These are phyloP conservation scores for Microctenopoma stevenorrisi DNA, from an alignment of 2,797 vertebrate species.

Conservation along the genomic window DNA sequence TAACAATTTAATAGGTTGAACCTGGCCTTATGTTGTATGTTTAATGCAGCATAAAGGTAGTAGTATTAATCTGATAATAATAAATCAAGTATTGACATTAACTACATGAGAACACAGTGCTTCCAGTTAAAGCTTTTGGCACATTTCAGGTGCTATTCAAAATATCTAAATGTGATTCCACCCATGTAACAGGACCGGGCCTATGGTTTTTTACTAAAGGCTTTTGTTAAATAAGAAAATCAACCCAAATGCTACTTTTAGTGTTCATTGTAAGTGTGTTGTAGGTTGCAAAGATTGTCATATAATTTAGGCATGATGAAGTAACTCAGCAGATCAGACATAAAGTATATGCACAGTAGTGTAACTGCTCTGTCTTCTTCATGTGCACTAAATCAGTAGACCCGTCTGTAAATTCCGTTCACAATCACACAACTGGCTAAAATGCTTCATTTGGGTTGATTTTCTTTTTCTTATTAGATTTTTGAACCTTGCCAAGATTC, in stretches of 20 bases:
- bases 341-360: not conserved
- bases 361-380: not conserved
- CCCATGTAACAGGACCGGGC: conserved; percentile 20
- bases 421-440: not conserved
- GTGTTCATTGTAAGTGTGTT: not conserved
- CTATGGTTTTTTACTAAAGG: conserved; percentile 13
- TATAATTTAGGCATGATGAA: not conserved
- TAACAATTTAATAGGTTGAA: conserved; percentile 3
- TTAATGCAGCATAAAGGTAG: not conserved
- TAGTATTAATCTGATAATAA: not conserved
- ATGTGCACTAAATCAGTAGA: conserved; percentile 1
- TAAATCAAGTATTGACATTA: conserved; percentile 3
- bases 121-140: not conserved
- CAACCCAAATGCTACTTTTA: conserved; percentile 31
- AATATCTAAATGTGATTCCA: not conserved
- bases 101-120: not conserved
- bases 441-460: conserved; percentile 51
- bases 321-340: not conserved
- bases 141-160: not conserved
- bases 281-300: not conserved
- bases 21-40: conserved; percentile 29
- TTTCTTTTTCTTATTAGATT: conserved; percentile 35
- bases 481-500: conserved; percentile 29
- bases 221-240: conserved; percentile 48
- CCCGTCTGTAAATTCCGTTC: conserved; percentile 3